These are phyloP conservation scores for Caiman crocodilus DNA, from an alignment of 2,797 vertebrate species.

Conservation along the genomic window DNA sequence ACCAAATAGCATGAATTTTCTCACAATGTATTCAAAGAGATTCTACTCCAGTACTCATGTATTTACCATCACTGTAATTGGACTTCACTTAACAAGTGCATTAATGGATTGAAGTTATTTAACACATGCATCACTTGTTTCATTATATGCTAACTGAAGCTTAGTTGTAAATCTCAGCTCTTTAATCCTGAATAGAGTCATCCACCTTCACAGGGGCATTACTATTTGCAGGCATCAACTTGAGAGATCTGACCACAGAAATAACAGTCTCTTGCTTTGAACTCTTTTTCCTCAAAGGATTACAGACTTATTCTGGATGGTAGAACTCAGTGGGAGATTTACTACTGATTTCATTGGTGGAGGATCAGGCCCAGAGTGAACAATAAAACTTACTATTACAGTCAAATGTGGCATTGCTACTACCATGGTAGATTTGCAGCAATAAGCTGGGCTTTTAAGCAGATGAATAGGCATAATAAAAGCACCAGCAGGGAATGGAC, in stretches of 20 bases:
- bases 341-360: not conserved
- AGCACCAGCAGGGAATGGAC: constrained; percentile 9
- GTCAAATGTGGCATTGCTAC: not conserved
- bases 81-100: constrained; percentile 43
- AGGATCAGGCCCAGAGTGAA: not conserved
- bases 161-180: constrained; percentile 66
- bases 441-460: not conserved
- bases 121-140: constrained; percentile 26
- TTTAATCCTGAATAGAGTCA: constrained; percentile 67
- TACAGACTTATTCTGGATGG: not conserved
- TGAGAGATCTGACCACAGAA: constrained; percentile 22
- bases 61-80: constrained; percentile 27
- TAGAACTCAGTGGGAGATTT: not conserved
- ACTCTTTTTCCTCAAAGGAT: not conserved
- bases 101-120: constrained; percentile 33
- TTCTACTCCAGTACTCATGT: not conserved
- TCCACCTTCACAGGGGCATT: constrained; percentile 40
- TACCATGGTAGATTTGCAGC: not conserved
- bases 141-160: constrained; percentile 52
- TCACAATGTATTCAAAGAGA: not conserved
- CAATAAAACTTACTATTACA: not conserved
- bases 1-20: not conserved
- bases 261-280: not conserved
- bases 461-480: constrained; percentile 12
- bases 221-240: constrained; percentile 50